Conservation (phyloP, 92 coral and sea anemone genomes). For the Parazoanthus atlanticus region DNA sequence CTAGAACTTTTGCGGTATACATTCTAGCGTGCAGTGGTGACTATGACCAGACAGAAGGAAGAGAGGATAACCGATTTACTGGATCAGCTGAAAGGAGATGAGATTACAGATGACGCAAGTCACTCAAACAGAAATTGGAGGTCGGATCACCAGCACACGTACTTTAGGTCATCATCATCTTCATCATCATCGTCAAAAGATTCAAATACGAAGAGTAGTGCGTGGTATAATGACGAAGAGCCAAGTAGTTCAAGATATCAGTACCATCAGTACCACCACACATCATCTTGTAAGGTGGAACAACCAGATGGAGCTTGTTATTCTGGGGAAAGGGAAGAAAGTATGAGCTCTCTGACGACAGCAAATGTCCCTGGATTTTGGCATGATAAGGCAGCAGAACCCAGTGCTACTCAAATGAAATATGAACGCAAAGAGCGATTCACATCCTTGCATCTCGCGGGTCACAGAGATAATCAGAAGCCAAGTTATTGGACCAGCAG, state of each 20-base stretch:
- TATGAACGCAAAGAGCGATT: neutral
- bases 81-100: constrained; percentile 50
- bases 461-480: neutral
- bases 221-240: neutral
- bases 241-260: neutral
- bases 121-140: constrained; percentile 33
- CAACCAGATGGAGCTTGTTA: neutral
- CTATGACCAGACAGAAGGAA: constrained; percentile 76
- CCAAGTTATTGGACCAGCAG: neutral
- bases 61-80: constrained; percentile 66
- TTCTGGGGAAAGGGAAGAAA: neutral
- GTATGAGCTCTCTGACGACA: neutral
- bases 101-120: constrained; percentile 15
- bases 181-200: neutral
- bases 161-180: neutral
- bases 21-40: constrained; percentile 76
- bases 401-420: neutral
- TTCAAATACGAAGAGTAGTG: neutral
- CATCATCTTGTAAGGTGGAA: neutral
- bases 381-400: neutral
- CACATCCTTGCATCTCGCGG: neutral
- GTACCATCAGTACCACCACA: neutral
- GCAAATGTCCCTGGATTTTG: neutral
- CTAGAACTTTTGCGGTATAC: neutral
- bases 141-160: neutral